phyloP scores from a whole-genome alignment of 2,888 invertebrate species.

The Miltochrista miniata region DNA sequence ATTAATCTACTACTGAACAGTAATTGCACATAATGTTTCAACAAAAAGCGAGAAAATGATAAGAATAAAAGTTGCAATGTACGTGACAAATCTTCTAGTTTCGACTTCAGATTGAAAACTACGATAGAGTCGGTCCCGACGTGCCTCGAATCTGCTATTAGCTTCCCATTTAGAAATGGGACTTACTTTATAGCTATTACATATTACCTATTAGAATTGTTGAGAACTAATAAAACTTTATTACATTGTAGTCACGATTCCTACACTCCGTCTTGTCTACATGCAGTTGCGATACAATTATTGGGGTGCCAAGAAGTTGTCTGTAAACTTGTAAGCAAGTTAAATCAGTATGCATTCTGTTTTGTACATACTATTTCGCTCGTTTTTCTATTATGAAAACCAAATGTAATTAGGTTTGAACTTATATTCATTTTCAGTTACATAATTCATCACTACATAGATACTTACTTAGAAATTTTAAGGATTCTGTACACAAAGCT shows the following conservation, averaged over 20 bases:
- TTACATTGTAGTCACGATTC: slow-evolving; percentile 56
- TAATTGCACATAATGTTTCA: slow-evolving; percentile 9
- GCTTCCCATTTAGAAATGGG: slow-evolving; percentile 69
- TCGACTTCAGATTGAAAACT: slow-evolving; percentile 81
- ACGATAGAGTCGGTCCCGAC: slow-evolving; percentile 75
- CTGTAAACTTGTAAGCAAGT: slow-evolving; percentile 38
- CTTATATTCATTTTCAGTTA: too few relatives aligned
- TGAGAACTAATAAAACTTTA: slow-evolving; percentile 46
- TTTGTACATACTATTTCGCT: too few relatives aligned
- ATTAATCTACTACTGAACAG: neutral
- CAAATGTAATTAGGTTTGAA: neutral
- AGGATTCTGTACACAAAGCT: too few relatives aligned
- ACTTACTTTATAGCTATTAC: slow-evolving; percentile 63
- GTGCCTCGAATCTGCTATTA: slow-evolving; percentile 73
- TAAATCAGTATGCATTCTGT: slow-evolving; percentile 30
- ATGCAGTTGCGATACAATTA: slow-evolving; percentile 43
- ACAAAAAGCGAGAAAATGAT: slow-evolving; percentile 75
- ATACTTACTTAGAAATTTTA: too few relatives aligned
- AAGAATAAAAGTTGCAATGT: slow-evolving; percentile 75
- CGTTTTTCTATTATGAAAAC: too few relatives aligned
- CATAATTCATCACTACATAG: too few relatives aligned
- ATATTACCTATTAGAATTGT: slow-evolving; percentile 46
- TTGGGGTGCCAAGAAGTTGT: slow-evolving; percentile 39
- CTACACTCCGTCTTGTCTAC: slow-evolving; percentile 45
- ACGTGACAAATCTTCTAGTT: slow-evolving; percentile 82